These are phyloP conservation scores for Dendronephthya gigantea DNA, from an alignment of 64 coral and sea anemone species.

Conservation along the genomic window DNA sequence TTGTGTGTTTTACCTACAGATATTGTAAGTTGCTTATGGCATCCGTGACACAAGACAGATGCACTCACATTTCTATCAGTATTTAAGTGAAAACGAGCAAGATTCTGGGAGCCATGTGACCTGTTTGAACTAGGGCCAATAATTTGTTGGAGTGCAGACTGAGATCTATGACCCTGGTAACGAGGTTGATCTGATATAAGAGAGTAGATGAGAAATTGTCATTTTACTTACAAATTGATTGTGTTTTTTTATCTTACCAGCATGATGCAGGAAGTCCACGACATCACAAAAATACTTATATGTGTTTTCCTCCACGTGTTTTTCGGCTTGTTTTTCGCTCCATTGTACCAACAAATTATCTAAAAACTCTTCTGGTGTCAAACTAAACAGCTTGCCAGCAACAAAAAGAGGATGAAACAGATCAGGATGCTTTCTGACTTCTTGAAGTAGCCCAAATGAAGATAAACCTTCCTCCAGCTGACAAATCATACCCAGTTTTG, in stretches of 20 bases:
- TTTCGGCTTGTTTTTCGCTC: background rate
- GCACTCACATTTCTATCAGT: too few species aligned
- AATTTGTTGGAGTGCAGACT: too few species aligned
- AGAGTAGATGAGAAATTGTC: background rate
- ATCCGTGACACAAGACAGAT: too few species aligned
- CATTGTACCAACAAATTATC: background rate
- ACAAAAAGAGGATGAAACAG: background rate
- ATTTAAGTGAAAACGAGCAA: too few species aligned
- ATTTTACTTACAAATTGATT: background rate
- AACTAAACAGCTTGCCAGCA: background rate
- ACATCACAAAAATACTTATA: slow-evolving; percentile 1
- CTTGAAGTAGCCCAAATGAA: background rate
- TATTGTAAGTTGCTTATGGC: too few species aligned
- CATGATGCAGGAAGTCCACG: background rate
- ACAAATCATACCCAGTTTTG: background rate
- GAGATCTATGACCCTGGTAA: too few species aligned
- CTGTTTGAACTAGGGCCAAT: too few species aligned
- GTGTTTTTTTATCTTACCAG: too few species aligned
- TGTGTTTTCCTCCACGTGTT: background rate
- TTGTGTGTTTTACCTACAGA: too few species aligned
- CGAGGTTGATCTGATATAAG: background rate
- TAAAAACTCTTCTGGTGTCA: background rate
- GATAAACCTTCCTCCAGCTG: background rate
- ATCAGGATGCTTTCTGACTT: background rate
- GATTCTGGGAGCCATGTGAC: too few species aligned